Conservation (phyloP, 2,113 vertebrate genomes). For the Odocoileus hemionus region DNA sequence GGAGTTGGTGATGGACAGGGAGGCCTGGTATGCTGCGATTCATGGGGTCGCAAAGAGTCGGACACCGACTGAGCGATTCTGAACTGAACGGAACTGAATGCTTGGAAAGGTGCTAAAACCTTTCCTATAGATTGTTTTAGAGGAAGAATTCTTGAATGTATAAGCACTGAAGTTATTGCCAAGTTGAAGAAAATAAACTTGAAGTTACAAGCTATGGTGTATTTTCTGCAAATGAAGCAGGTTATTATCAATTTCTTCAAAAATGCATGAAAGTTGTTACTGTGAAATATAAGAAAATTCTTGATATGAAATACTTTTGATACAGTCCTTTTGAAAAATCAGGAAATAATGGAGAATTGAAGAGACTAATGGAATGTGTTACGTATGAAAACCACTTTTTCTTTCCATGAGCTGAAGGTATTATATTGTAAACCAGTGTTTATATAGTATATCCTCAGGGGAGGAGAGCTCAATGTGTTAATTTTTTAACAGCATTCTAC, state of each 20-base stretch:
- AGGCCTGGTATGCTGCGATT: too few species aligned
- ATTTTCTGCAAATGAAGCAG: not conserved
- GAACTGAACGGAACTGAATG: too few species aligned
- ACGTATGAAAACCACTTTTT: conserved; percentile 14
- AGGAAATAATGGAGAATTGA: not conserved
- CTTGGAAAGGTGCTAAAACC: not conserved
- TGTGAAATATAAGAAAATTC: not conserved
- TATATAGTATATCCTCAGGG: not conserved
- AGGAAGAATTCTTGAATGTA: not conserved
- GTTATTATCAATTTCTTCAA: conserved; percentile 42
- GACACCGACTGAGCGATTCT: too few species aligned
- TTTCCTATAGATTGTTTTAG: not conserved
- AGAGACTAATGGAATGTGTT: not conserved
- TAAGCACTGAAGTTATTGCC: not conserved
- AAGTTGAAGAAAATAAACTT: conserved; percentile 38
- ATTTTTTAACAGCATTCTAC: conserved; percentile 60
- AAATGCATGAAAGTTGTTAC: not conserved
- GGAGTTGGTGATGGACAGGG: too few species aligned
- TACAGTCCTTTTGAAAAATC: not conserved
- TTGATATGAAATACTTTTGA: conserved; percentile 22
- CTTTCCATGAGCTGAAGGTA: conserved; percentile 17
- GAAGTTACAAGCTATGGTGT: not conserved
- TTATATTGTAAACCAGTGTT: not conserved
- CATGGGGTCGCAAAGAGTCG: too few species aligned
- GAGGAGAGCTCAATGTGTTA: conserved; percentile 10